Percentiles rank a stretch among this genome's conserved stretches.
Conservation (phyloP, 2,797 vertebrate genomes). For the Oryzias sinensis region DNA sequence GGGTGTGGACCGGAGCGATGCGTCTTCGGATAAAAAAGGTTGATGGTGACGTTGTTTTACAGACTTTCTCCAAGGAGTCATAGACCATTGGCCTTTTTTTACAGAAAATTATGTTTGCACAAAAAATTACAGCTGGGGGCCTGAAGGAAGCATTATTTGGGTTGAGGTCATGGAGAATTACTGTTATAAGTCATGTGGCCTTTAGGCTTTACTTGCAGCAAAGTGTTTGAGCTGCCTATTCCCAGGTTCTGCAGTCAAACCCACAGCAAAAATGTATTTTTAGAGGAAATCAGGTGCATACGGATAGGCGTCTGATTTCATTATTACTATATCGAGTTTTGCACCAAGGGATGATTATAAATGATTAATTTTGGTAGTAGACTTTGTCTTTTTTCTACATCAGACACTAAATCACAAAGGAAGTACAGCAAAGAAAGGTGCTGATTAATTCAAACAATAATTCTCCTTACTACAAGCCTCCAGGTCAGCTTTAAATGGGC, state of each 20-base stretch:
- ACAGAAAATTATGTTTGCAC: conserved; percentile 23
- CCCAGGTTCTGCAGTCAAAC: conserved; percentile 10
- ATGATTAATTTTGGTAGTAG: conserved; percentile 55
- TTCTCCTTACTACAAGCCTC: conserved; percentile 61
- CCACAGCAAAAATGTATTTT: conserved; percentile 12
- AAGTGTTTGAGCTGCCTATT: conserved; percentile 14
- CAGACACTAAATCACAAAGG: conserved; percentile 58
- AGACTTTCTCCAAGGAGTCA: conserved; percentile 16
- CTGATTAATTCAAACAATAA: conserved; percentile 69
- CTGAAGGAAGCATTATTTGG: conserved; percentile 38
- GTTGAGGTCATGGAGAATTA: conserved; percentile 42
- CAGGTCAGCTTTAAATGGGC: conserved; percentile 65
- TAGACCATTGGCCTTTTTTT: conserved; percentile 18
- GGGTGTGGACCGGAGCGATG: conserved; percentile 24
- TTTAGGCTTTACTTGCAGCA: conserved; percentile 41
- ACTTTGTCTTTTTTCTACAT: conserved; percentile 37
- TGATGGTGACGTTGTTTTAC: conserved; percentile 42
- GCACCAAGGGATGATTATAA: conserved; percentile 49
- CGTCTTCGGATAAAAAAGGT: conserved; percentile 4
- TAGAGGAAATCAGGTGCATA: conserved; percentile 8
- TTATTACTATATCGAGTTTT: conserved; percentile 23
- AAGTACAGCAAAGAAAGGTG: conserved; percentile 59
- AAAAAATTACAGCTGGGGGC: conserved; percentile 31
- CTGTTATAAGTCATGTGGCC: conserved; percentile 44
- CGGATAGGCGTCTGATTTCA: conserved; percentile 6